Conservation (phyloP, 2,797 vertebrate species). For the Silurus aristotelis region DNA sequence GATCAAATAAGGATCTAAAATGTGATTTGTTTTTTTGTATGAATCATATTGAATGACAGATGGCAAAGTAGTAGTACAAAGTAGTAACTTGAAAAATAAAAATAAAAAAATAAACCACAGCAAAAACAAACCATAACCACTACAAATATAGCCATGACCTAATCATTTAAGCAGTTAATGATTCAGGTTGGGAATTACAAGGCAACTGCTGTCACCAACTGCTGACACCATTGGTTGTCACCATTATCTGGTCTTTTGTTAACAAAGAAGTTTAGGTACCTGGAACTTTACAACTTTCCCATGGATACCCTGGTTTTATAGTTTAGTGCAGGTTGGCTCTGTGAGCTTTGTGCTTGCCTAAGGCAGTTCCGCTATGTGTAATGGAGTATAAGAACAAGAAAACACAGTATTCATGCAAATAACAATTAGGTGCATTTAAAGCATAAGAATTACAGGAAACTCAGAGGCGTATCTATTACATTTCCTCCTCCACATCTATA, state of each 20-base stretch:
- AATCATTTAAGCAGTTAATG: neutral
- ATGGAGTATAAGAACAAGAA: neutral
- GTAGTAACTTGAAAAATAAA: neutral
- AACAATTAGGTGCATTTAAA: neutral
- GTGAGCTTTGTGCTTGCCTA: neutral
- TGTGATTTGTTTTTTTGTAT: neutral
- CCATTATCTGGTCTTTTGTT: neutral
- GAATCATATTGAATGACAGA: neutral
- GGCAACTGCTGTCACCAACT: neutral
- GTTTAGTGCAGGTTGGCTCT: neutral
- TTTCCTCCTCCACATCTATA: neutral
- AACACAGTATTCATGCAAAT: neutral
- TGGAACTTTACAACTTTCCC: neutral
- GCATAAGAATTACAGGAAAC: neutral
- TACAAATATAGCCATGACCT: constrained; percentile 9
- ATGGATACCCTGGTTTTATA: neutral
- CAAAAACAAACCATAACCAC: neutral
- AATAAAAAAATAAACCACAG: neutral
- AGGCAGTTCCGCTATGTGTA: neutral
- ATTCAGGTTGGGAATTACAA: neutral
- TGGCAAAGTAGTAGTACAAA: neutral
- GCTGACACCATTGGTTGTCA: neutral
- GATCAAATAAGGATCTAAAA: neutral
- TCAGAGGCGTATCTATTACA: too few species aligned
- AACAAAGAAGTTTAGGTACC: neutral